Evolutionary conservation across 64 coral and sea anemone genomes (phyloP).

Genomic region (Cladopsammia gracilis): DNA sequence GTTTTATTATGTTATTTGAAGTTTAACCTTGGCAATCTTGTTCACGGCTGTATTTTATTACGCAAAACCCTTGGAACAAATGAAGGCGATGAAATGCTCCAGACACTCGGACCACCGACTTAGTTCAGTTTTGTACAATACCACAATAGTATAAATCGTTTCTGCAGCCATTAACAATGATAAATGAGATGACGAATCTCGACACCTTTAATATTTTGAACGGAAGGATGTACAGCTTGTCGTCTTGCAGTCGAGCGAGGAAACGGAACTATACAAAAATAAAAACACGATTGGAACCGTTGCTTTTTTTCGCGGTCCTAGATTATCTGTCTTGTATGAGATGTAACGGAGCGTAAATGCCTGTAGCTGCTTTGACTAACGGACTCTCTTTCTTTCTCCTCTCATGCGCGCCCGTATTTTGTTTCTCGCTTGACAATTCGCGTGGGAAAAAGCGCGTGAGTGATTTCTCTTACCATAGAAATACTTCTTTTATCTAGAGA

Average conservation of each 20-base stretch:
- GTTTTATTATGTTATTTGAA: too few relatives aligned
- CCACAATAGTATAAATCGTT: not conserved
- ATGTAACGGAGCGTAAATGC: not conserved
- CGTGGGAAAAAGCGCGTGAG: not conserved
- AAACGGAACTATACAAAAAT: not conserved
- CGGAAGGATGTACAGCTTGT: slow-evolving; percentile 9
- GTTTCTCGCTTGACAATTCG: not conserved
- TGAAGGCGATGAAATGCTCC: not conserved
- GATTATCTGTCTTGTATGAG: not conserved
- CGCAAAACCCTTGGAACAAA: not conserved
- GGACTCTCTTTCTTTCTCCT: not conserved
- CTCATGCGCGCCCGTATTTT: not conserved
- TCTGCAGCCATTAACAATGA: not conserved
- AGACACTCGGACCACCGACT: not conserved
- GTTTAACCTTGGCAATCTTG: not conserved
- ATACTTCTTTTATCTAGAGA: not conserved
- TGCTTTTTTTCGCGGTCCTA: not conserved
- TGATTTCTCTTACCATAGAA: not conserved
- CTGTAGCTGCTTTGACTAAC: not conserved
- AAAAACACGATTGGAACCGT: not conserved
- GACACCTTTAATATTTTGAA: not conserved
- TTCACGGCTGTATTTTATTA: not conserved
- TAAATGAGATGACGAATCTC: not conserved
- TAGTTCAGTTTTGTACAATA: not conserved
- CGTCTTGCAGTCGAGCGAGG: not conserved